phyloP scores from a whole-genome alignment of 2,888 invertebrate genomes.

The Metallyticus violacea region DNA sequence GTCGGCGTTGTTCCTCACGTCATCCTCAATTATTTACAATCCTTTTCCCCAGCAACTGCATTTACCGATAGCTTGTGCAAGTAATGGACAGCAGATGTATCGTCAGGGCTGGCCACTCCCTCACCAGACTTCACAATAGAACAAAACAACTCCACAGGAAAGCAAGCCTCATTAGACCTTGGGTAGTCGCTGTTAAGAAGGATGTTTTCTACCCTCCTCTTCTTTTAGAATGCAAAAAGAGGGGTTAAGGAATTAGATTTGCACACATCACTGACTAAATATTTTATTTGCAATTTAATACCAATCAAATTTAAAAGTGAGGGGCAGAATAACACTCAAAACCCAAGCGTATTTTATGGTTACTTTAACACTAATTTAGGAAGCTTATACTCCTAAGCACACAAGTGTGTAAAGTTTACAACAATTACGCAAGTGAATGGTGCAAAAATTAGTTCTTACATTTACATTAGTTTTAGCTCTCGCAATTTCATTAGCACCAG shows the following conservation, averaged over 20 bases:
- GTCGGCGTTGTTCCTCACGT: neutral
- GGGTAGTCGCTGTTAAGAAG: too few species aligned
- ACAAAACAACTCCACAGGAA: neutral
- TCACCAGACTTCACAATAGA: neutral
- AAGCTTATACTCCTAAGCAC: too few species aligned
- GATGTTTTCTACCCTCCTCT: too few species aligned
- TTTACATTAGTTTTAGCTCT: too few species aligned
- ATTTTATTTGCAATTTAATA: neutral
- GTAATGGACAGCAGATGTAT: neutral
- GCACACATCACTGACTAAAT: neutral
- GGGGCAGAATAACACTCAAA: neutral
- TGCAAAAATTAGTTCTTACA: too few species aligned
- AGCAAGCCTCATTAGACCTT: too few species aligned
- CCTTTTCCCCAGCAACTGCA: neutral
- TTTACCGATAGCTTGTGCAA: neutral
- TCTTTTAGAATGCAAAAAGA: neutral
- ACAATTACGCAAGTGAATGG: too few species aligned
- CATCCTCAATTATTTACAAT: constrained; percentile 1
- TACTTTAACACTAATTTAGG: too few species aligned
- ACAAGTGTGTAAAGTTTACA: too few species aligned
- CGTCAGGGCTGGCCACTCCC: too few species aligned
- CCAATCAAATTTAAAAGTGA: neutral
- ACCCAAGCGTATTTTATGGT: neutral
- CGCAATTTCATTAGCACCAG: too few species aligned
- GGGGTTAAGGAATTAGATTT: neutral